phyloP scores from a whole-genome alignment of 2,888 invertebrate genomes.

The Orthosia cruda region DNA sequence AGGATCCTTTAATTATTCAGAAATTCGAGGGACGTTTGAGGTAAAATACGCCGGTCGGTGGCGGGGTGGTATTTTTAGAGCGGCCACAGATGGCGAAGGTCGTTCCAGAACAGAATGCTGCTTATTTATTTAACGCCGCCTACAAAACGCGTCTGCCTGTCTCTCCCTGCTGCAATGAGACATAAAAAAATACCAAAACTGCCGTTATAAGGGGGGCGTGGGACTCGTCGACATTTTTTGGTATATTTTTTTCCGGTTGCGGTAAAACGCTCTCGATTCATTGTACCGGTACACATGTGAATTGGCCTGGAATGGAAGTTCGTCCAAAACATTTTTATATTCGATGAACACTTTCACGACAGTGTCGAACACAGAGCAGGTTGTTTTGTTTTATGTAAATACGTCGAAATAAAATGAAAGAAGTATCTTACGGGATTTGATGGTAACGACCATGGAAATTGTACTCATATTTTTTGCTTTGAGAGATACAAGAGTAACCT shows the following conservation, averaged over 20 bases:
- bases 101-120: slow-evolving; percentile 82
- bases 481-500: slow-evolving; percentile 56
- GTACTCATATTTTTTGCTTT: slow-evolving; percentile 40
- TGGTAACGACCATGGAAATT: slow-evolving; percentile 43
- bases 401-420: slow-evolving; percentile 52
- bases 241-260: slow-evolving; percentile 56
- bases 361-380: slow-evolving; percentile 10
- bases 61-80: slow-evolving; percentile 84
- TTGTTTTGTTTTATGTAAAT: slow-evolving; percentile 49
- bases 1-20: slow-evolving; percentile 73
- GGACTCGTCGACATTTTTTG: slow-evolving; percentile 63
- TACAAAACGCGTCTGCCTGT: slow-evolving; percentile 76
- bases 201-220: slow-evolving; percentile 43
- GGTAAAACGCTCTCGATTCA: slow-evolving; percentile 50
- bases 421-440: slow-evolving; percentile 46
- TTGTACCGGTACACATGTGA: slow-evolving; percentile 61
- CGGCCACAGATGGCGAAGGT: slow-evolving; percentile 88
- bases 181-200: slow-evolving; percentile 63
- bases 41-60: slow-evolving; percentile 70
- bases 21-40: slow-evolving; percentile 70
- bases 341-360: slow-evolving; percentile 7
- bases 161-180: slow-evolving; percentile 75
- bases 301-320: slow-evolving; percentile 53
- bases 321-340: slow-evolving; percentile 47
- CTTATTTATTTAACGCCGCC: slow-evolving; percentile 87